Base-by-base conservation (phyloP, 2,797 vertebrate genomes). In the Podarcis siculus region DNA sequence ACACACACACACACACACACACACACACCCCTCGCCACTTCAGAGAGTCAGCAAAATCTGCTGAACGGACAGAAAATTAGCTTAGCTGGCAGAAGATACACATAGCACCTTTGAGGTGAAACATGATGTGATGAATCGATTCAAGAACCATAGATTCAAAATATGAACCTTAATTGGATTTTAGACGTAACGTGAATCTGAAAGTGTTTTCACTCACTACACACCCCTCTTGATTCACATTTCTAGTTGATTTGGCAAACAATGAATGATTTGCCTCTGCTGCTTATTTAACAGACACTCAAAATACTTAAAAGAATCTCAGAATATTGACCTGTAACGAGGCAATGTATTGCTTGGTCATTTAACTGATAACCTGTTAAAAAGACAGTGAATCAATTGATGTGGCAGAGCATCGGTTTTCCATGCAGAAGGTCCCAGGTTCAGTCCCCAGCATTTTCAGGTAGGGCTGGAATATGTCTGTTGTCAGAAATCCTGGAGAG, bases 11-110 rank as follows among this genome's bases (percentile, higher is more conserved):
- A n/a, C n/a, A n/a, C n/a, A n/a, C n/a, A n/a, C n/a, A 37, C 42
- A 42, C 42, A 6, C 39, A 5, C 39, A n/a, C 85, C 92, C 90
- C 92, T 30, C 84, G 89, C 0, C 0, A 67, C 83, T 92, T 45
- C 87, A 87, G 69, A 87, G 90, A 89, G 83, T 78, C 9, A 73
- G 25, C 55, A 79, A 37, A 90, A 91, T 79, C 69, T 91, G 84
- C 89, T 30, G 5, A 76, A 92, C 58, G 83, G 91, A 90, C 55
- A 90, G 79, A 87, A 86, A 86, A 87, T 87, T 82, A 92, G 64
- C 76, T 91, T 35, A 4, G 21, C 72, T 90, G 84, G 87, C 86
- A 87, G 72, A 87, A 75, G 0, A 25, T 82, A 77, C 32, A 77
- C 32, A 55, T 32, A 67, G 67, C 37, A 76, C 61, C 64, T 87